Conservation (phyloP, 2,113 vertebrate species). For the Felis catus region DNA sequence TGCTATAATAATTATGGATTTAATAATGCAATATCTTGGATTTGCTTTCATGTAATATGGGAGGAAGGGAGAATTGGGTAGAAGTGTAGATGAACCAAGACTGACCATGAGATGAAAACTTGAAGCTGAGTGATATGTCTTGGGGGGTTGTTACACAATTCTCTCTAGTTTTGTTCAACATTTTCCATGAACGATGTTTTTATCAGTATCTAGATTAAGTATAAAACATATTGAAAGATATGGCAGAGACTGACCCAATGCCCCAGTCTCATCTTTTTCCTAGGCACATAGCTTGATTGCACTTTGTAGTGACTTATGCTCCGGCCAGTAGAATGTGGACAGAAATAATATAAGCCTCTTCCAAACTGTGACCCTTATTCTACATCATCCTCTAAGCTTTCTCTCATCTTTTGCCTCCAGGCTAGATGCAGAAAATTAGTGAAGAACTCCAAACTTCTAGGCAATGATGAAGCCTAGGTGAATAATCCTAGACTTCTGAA, state of each 20-base stretch:
- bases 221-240: background rate
- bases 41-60: background rate
- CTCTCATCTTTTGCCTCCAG: background rate
- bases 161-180: conserved; percentile 7
- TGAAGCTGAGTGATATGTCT: background rate
- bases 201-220: background rate
- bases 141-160: background rate
- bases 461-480: background rate
- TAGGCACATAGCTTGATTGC: background rate
- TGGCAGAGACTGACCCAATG: background rate
- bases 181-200: background rate
- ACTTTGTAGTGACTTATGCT: conserved; percentile 1
- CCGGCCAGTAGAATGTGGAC: background rate
- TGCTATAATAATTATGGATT: background rate
- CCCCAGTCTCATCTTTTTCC: background rate
- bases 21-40: background rate
- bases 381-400: background rate
- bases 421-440: background rate
- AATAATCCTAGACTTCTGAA: background rate
- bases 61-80: background rate
- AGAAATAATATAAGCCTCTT: background rate
- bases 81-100: background rate
- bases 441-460: background rate
- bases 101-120: background rate
- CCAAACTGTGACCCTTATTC: background rate